phyloP scores from a whole-genome alignment of 30 jellyfish, hydroid and myxozoan species.

The Cassiopea xamachana region DNA sequence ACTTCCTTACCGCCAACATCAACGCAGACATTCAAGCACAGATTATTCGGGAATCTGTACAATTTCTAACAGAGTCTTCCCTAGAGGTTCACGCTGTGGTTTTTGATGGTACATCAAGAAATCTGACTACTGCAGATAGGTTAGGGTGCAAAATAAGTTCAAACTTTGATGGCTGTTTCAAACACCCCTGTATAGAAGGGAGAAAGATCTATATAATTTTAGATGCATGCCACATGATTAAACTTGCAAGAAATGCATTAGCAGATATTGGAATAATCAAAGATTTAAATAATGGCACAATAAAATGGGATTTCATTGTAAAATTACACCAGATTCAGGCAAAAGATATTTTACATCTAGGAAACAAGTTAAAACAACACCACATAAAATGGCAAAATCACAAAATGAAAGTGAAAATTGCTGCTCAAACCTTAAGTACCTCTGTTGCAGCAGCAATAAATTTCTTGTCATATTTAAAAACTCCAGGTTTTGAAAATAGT shows the following conservation, averaged over 20 bases:
- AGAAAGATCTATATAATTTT: constrained; percentile 4
- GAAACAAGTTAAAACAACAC: constrained; percentile 19
- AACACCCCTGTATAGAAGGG: constrained; percentile 23
- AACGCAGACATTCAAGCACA: constrained; percentile 45
- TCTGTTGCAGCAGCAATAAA: constrained; percentile 66
- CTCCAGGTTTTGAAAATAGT: constrained; percentile 38
- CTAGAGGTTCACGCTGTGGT: constrained; percentile 28
- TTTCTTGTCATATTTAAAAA: background rate
- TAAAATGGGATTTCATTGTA: constrained; percentile 30
- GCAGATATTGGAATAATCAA: constrained; percentile 14
- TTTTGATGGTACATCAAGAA: constrained; percentile 54
- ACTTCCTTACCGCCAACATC: constrained; percentile 12
- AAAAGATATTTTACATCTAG: constrained; percentile 42
- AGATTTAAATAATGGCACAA: constrained; percentile 6
- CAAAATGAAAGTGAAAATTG: constrained; percentile 3
- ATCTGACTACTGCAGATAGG: constrained; percentile 14
- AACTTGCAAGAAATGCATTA: constrained; percentile 62
- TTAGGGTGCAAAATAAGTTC: constrained; percentile 29
- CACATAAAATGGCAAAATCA: constrained; percentile 27
- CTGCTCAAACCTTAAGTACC: constrained; percentile 48
- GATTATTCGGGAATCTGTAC: background rate
- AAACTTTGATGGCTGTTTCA: constrained; percentile 32
- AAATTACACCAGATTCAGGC: constrained; percentile 24
- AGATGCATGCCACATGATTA: constrained; percentile 64
- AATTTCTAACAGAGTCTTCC: constrained; percentile 9